phyloP scores from a whole-genome alignment of 2,797 vertebrate species.

The Calcarius lapponicus region DNA sequence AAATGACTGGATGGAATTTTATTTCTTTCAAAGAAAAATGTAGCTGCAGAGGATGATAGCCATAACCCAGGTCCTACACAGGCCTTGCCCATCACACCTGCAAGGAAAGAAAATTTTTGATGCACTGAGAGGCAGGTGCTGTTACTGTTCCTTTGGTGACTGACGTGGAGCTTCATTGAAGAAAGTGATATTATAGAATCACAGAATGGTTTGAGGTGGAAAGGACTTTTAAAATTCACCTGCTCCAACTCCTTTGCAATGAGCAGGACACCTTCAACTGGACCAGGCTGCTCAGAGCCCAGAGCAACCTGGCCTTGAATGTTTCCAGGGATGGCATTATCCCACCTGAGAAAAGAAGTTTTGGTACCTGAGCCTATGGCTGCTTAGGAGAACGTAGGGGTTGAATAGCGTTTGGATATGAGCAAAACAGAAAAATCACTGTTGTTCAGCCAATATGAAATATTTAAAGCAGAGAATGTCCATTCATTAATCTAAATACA shows the following conservation, averaged over 20 bases:
- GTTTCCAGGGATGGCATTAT: background rate
- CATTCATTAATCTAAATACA: background rate
- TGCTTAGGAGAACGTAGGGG: background rate
- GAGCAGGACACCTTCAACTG: background rate
- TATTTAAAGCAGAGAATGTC: background rate
- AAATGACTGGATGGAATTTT: background rate
- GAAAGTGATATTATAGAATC: background rate
- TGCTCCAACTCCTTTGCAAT: background rate
- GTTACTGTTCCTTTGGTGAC: background rate
- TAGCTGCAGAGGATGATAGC: background rate
- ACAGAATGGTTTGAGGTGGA: background rate
- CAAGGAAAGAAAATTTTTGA: background rate
- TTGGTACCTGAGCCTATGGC: background rate
- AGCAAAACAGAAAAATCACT: background rate
- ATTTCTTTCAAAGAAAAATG: background rate
- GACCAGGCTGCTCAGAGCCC: background rate
- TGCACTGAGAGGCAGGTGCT: background rate
- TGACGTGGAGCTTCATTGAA: background rate
- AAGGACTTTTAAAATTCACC: background rate
- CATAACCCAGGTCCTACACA: background rate
- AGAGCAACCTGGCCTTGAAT: background rate
- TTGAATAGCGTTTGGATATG: background rate
- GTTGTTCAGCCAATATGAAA: background rate
- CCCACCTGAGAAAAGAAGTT: background rate
- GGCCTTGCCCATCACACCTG: background rate